Conservation (phyloP, 2,797 vertebrate species). For the Pogonophryne albipinna region DNA sequence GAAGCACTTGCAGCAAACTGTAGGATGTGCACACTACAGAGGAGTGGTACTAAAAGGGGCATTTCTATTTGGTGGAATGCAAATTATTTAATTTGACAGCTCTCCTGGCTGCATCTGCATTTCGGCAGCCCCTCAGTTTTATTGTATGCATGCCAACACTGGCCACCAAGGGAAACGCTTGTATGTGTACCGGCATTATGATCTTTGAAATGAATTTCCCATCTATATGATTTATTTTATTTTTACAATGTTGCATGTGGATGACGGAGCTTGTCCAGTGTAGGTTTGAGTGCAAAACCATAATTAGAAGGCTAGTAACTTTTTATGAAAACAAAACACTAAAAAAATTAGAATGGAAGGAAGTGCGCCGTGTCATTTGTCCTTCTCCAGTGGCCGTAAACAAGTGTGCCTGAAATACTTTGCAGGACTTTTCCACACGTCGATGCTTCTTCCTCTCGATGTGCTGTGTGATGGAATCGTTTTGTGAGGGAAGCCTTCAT, state of each 20-base stretch:
- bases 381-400: conserved; percentile 72
- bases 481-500: conserved; percentile 67
- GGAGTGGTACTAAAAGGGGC: conserved; percentile 49
- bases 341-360: conserved; percentile 66
- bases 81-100: conserved; percentile 16
- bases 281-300: conserved; percentile 60
- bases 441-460: conserved; percentile 55
- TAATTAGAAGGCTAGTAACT: conserved; percentile 66
- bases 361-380: conserved; percentile 68
- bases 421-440: conserved; percentile 53
- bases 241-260: conserved; percentile 61
- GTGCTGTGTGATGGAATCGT: conserved; percentile 50
- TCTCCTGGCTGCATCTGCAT: conserved; percentile 29
- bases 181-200: conserved; percentile 51
- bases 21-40: conserved; percentile 56
- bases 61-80: conserved; percentile 39
- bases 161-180: conserved; percentile 46
- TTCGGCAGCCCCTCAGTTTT: conserved; percentile 42
- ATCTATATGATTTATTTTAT: conserved; percentile 15
- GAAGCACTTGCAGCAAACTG: conserved; percentile 66
- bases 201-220: conserved; percentile 41
- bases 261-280: conserved; percentile 48
- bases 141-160: conserved; percentile 50
- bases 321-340: conserved; percentile 77
- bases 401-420: conserved; percentile 81